Evolutionary conservation across 2,888 invertebrate genomes (phyloP).

Genomic region (Cyrtodaria siliqua): DNA sequence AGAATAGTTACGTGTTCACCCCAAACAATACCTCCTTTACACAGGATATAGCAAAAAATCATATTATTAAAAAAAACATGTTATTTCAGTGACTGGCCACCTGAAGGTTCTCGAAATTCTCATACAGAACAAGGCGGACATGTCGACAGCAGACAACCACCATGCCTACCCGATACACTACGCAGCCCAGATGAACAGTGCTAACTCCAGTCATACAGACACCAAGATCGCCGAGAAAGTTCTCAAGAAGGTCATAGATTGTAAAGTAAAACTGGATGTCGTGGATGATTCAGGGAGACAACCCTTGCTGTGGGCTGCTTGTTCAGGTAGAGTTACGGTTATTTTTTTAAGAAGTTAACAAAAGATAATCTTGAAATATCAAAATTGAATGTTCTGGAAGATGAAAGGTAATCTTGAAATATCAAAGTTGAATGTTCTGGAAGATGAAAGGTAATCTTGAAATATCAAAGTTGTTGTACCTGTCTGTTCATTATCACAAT

Average conservation of each 20-base stretch:
- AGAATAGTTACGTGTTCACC: no score
- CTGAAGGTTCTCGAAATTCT: constrained; percentile 95
- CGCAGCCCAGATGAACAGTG: constrained; percentile 98
- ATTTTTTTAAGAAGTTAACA: background rate
- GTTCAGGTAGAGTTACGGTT: constrained; percentile 89
- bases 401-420: no score
- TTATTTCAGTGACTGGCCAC: constrained; percentile 93
- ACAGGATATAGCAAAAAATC: no score
- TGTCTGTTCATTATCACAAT: background rate
- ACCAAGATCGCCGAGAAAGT: constrained; percentile 90
- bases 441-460: no score
- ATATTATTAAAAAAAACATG: no score
- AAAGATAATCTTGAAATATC: no score
- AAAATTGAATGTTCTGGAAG: no score
- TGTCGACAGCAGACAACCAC: constrained; percentile 96
- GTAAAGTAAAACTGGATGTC: constrained; percentile 93
- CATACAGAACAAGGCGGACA: constrained; percentile 93
- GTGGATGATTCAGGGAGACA: constrained; percentile 97
- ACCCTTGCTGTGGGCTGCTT: constrained; percentile 98
- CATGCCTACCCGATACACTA: constrained; percentile 98
- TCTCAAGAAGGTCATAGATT: constrained; percentile 91
- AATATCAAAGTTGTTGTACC: no score
- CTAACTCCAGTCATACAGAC: constrained; percentile 87
- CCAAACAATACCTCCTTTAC: no score
- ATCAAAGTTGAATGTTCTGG: no score